Evolutionary conservation across 2,797 vertebrate species (phyloP), one percentile per base, ranked within the genome.

Genomic region (Sandelia bainsii): DNA sequence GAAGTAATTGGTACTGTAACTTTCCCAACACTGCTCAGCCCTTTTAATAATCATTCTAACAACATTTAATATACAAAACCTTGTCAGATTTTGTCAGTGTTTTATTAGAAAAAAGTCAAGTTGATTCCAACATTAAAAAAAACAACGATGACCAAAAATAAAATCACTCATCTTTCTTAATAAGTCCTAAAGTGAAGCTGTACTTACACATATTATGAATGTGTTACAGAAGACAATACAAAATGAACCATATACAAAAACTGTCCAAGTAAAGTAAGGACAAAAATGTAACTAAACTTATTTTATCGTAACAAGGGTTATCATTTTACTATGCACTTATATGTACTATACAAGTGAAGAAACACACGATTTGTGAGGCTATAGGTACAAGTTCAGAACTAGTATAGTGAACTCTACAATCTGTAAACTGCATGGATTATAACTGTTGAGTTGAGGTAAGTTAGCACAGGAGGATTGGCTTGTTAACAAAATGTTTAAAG

Each of bases 61-160:
- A 3, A 50, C 3, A 40, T 25, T 27, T 3, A 48, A 57, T 14
- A 3, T 16, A 27, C 4, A 59, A 20, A 2, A n/a, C 2, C 19
- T 8, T 7, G 9, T 53, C 17, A 3, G 3, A 34, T 34, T 34
- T 34, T 34, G 32, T 34, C 19, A 40, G 39, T 19, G 6, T 44
- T 76, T 81, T 66, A 74, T 62, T 77, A 61, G 0, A 63, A 54
- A 60, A 8, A 59, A 45, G 3, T 23, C 14, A 14, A 65, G 27
- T 44, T 27, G 12, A 19, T 50, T 59, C 44, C 16, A 54, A 57
- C 25, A 66, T 9, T 34, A 46, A 23, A 45, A 23, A 40, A 34
- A 34, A 32, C 29, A 34, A 51, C 1, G 32, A 49, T 0, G 10
- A 74, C 45, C 8, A 16, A 32, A 46, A 20, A 53, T n/a, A 58